Percentiles rank a stretch among this genome's conserved stretches.
Conservation (phyloP, 2,113 vertebrate genomes). For the Numenius arquata region DNA sequence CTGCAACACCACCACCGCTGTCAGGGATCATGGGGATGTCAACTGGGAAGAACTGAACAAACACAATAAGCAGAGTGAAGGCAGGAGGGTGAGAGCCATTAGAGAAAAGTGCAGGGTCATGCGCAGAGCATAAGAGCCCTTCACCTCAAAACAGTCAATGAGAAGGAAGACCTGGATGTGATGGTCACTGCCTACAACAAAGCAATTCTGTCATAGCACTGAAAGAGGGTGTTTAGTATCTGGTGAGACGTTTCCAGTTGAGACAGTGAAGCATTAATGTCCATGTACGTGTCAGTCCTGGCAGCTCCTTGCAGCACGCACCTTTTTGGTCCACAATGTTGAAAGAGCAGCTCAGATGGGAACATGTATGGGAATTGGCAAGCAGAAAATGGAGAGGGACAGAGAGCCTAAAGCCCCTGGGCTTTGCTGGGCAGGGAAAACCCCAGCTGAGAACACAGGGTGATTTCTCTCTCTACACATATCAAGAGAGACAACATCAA, state of each 20-base stretch:
- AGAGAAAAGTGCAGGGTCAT: background rate
- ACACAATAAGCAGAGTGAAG: background rate
- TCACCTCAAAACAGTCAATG: background rate
- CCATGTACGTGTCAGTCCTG: fast-evolving
- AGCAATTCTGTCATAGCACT: background rate
- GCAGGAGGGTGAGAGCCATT: background rate
- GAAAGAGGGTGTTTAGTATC: fast-evolving
- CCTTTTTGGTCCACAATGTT: background rate
- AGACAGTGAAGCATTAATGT: background rate
- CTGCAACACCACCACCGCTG: background rate
- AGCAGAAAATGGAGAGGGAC: background rate
- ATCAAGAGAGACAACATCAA: background rate
- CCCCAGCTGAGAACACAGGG: background rate
- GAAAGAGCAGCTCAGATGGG: background rate
- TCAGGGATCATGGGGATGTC: background rate
- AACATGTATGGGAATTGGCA: background rate
- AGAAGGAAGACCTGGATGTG: background rate
- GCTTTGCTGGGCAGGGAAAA: background rate
- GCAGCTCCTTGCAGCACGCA: background rate
- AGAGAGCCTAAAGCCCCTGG: background rate
- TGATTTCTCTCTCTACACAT: background rate
- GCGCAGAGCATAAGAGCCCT: background rate
- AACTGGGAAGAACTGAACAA: background rate
- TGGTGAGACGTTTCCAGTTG: background rate
- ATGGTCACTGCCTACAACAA: background rate